phyloP scores from a whole-genome alignment of 1,140 invertebrate genomes.

The Olivierus martensii region DNA sequence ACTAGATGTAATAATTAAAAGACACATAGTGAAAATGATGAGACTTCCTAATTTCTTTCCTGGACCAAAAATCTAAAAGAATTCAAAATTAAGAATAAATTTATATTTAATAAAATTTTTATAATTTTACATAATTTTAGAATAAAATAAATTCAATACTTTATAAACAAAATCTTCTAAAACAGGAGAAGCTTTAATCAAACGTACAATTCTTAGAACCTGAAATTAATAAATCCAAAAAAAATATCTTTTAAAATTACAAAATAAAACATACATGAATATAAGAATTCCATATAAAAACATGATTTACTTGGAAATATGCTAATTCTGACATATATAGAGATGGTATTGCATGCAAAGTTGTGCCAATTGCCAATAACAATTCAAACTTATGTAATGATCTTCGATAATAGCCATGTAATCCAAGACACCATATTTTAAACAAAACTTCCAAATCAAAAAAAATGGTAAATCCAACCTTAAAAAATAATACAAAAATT shows the following conservation, averaged over 20 bases:
- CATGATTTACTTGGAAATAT: constrained; percentile 70
- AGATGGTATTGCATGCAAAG: constrained; percentile 79
- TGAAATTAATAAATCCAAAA: background rate
- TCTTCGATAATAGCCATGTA: constrained; percentile 84
- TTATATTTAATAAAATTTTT: no score
- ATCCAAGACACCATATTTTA: constrained; percentile 95
- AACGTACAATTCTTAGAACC: constrained; percentile 73
- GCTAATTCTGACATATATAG: constrained; percentile 87
- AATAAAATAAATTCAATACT: constrained; percentile 27
- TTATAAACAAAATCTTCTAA: constrained; percentile 99
- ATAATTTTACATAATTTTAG: background rate
- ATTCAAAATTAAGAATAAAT: background rate
- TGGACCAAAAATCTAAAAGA: constrained; percentile 77
- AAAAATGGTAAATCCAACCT: constrained; percentile 84
- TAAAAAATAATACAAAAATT: constrained; percentile 22
- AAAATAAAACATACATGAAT: background rate
- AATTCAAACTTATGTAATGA: constrained; percentile 98
- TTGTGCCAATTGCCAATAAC: constrained; percentile 84
- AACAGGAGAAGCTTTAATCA: constrained; percentile 98
- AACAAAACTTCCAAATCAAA: constrained; percentile 90
- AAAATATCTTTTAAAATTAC: background rate
- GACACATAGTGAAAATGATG: constrained; percentile 98
- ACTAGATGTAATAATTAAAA: constrained; percentile 94
- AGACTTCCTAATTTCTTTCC: constrained; percentile 97
- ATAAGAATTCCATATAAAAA: background rate